Base-by-base conservation (phyloP, 2,888 invertebrate genomes). In the Pandemis corylana region DNA sequence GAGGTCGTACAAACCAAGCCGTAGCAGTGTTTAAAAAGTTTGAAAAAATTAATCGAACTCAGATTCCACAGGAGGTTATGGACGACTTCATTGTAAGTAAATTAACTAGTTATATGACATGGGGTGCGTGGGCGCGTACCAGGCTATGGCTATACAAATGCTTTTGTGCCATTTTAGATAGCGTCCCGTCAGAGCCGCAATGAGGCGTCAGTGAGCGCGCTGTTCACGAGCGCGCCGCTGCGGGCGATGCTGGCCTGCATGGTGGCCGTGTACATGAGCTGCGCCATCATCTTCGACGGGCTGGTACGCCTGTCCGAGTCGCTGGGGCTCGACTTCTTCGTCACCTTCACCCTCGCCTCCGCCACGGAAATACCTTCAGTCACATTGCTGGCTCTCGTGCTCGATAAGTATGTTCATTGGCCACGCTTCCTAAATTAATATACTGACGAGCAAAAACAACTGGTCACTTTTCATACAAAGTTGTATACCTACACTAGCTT, bases 301-400 rank as follows among this genome's bases (percentile, higher is more conserved):
- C 88, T 94, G n/a, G 93, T 94, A 71, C 81, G 94, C 66, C 85
- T 94, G 87, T 93, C 93, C 0, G 93, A 94, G 76, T 90, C 87
- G 0, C 85, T 94, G 9, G 94, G 94, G 0, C 83, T 91, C 10
- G 89, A 94, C 82, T 94, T 93, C 89, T 94, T 93, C 82, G 85
- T 94, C 80, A 90, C 93, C 0, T 94, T 94, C 81, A 92, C 94
- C 0, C 77, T 94, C 49, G 90, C 93, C 0, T 93, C 94, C 0
- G 93, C 91, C 0, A 94, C 94, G 0, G 94, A 94, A 82, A 93
- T 94, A 77, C 94, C 94, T 0, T 93, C 93, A 0, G 90, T 93
- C 1, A 90, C 90, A 2, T 73, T 94, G 67, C 76, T 94, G 64
- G 92, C 93, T 2, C 78, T 90, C 0, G 78, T 93, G 0, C 82